Base-by-base conservation (phyloP, 2,888 invertebrate species). In the Xestia c-nigrum region DNA sequence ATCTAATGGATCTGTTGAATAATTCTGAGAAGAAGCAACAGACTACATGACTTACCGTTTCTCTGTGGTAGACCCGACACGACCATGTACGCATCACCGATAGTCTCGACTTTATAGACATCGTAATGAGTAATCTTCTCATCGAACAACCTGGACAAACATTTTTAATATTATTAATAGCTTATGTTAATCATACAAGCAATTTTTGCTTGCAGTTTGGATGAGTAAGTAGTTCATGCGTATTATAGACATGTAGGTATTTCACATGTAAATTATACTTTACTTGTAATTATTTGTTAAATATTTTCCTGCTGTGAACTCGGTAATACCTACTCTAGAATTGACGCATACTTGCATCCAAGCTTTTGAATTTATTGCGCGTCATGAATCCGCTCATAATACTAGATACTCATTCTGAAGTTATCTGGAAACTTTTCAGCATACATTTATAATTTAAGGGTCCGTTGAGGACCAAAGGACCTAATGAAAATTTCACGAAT, bases 101-200 rank as follows among this genome's bases (percentile, higher is more conserved):
- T 97, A 0, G 97, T 97, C 88, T 97, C 97, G 68, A 98, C 98
- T 88, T 98, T 98, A 93, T 98, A 98, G 0, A 98, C 98, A 86
- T 98, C 97, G 91, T 98, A 98, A 83, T 97, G 97, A 89, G 97
- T 97, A 88, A 98, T 98, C 83, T 97, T 97, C 72, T 97, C 97
- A 87, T 98, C 98, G 90, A 98, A 98, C 75, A 98, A 96, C 79
- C 96, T 96, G 92, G 0, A 90, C 90, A 80, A 61, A 76, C 46
- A 78, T 21, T 16, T 65, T 74, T n/a, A 59, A 55, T 59, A 38
- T 55, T 38, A 80, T 31, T 57, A 14, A 24, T 19, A 19, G 50
- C 24, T n/a, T 9, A 47, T 2, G 12, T 64, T 47, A 50, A n/a
- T 40, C 16, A 16, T 9, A n/a, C 3, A 65, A 46, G 21, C n/a